phyloP scores from a whole-genome alignment of 2,797 vertebrate species.

The Cuculus canorus region DNA sequence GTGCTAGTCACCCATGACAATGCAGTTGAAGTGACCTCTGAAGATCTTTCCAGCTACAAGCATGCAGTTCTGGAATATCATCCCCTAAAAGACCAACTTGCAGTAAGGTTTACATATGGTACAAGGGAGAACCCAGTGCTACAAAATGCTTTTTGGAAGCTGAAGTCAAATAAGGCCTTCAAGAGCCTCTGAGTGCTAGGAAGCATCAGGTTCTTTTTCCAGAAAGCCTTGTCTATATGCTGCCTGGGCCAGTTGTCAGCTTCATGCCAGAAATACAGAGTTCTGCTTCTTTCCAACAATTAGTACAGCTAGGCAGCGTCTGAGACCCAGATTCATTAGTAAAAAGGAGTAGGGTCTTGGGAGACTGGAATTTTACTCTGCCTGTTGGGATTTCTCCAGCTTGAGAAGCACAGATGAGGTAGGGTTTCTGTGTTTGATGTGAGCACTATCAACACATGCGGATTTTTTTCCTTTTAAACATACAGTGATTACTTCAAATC shows the following conservation, averaged over 20 bases:
- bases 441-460: background rate
- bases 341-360: background rate
- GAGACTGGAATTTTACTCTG: background rate
- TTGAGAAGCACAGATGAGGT: background rate
- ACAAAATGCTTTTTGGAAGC: background rate
- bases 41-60: background rate
- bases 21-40: background rate
- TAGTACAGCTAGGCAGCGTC: background rate
- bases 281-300: background rate
- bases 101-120: background rate
- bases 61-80: background rate
- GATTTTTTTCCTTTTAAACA: background rate
- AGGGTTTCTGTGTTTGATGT: background rate
- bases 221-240: rapidly evolving
- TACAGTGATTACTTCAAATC: background rate
- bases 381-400: background rate
- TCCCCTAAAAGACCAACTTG: background rate
- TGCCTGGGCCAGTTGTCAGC: background rate
- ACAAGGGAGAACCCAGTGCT: background rate
- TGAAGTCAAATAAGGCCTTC: background rate
- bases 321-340: background rate
- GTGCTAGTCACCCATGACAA: background rate
- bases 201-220: background rate
- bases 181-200: background rate
- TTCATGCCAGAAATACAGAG: background rate